A percentile compares a stretch with the other conserved stretches of the same genome.
Conservation (phyloP, 2,888 invertebrate species). For the Thalpophila matura region DNA sequence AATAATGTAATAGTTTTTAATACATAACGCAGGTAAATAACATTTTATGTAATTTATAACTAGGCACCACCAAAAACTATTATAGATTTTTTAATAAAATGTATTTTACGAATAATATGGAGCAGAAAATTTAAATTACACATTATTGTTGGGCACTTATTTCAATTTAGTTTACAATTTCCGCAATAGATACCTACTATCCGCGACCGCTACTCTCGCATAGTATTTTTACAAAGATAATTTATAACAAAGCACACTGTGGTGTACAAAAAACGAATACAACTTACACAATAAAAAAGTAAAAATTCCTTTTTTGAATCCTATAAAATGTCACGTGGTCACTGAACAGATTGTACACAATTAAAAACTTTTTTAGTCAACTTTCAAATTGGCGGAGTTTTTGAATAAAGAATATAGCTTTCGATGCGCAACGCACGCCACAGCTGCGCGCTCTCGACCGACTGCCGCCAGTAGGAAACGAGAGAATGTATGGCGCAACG, state of each 20-base stretch:
- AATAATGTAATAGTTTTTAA: background rate
- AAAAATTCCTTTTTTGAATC: constrained; percentile 48
- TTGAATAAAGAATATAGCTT: constrained; percentile 43
- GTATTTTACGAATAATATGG: background rate
- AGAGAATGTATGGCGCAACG: constrained; percentile 63
- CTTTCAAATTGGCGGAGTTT: constrained; percentile 63
- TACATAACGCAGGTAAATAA: background rate
- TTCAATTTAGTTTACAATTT: constrained; percentile 33
- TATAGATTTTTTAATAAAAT: too few species aligned
- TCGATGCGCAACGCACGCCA: constrained; percentile 67
- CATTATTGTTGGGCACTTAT: background rate
- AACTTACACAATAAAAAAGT: constrained; percentile 54
- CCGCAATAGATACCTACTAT: constrained; percentile 27
- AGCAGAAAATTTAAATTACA: constrained; percentile 1
- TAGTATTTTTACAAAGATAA: constrained; percentile 46
- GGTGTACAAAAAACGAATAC: constrained; percentile 15
- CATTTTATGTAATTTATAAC: background rate
- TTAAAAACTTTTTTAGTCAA: constrained; percentile 61
- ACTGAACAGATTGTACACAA: constrained; percentile 64
- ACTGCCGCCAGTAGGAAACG: constrained; percentile 59
- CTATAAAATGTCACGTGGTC: constrained; percentile 59
- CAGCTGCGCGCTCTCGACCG: constrained; percentile 68
- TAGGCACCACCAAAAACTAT: too few species aligned
- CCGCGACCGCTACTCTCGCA: constrained; percentile 28
- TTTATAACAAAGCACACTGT: constrained; percentile 53